These are phyloP conservation scores for Saccopteryx leptura DNA, from an alignment of 2,113 vertebrate genomes.

Conservation along the genomic window DNA sequence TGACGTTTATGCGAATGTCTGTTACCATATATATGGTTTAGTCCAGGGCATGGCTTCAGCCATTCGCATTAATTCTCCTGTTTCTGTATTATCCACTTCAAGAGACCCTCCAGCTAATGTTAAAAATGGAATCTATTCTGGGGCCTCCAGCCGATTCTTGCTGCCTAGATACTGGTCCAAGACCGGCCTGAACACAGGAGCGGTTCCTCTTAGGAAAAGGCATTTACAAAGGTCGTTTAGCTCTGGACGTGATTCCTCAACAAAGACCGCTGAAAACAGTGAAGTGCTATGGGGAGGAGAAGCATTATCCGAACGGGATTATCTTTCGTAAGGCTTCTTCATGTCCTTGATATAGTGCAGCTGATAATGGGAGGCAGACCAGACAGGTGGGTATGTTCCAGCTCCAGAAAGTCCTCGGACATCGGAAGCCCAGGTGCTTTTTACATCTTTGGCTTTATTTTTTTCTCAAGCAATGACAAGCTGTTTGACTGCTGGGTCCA, in stretches of 20 bases:
- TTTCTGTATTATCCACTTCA: neutral
- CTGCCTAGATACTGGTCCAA: neutral
- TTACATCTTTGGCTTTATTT: neutral
- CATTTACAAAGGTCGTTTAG: neutral
- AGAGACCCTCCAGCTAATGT: neutral
- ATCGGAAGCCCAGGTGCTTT: neutral
- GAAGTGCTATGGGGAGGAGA: neutral
- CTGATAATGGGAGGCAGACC: neutral
- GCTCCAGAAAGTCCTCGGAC: neutral
- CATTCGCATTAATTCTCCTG: neutral
- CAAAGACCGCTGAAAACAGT: neutral
- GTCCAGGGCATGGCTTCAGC: neutral
- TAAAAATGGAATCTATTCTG: neutral
- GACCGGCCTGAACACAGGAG: neutral
- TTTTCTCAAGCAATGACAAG: neutral
- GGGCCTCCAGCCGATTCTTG: neutral
- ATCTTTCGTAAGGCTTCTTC: neutral
- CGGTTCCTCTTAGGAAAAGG: neutral
- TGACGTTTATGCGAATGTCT: neutral
- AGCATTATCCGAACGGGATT: neutral
- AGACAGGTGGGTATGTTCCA: neutral
- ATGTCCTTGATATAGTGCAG: neutral
- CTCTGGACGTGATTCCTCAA: neutral
- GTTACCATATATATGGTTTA: neutral
- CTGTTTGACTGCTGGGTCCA: neutral